Evolutionary conservation across 2,888 invertebrate genomes (phyloP), one percentile per base, ranked within the genome.

Genomic region (Cyclophora punctaria): DNA sequence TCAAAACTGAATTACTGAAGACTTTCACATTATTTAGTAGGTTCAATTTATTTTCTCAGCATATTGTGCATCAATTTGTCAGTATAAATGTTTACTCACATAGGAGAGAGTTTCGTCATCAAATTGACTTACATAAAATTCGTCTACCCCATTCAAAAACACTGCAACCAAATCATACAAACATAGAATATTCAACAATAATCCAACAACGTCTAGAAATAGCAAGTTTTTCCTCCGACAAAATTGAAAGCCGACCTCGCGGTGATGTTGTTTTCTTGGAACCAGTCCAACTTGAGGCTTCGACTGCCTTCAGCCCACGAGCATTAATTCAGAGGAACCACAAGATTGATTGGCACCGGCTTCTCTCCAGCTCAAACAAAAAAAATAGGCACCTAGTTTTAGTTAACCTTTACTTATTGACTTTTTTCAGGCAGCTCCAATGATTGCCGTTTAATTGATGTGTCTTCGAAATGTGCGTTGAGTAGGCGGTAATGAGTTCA

Each of bases 381-480:
- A 60, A 61, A 55, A 37, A 20, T 20, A 20, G 48, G 46, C 52
- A 58, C 55, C 57, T 37, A 37, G 37, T 64, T 67, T 59, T 62
- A 58, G 56, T 51, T 50, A 51, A 5, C 37, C 51, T 48, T 55
- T 51, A 50, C 61, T 69, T 61, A 63, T 64, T 67, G 68, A 63
- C 64, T 63, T 65, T 59, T 61, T 51, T 5, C 37, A 37, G 4
- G 37, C 4, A 37, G 4, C 5, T 37, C 4, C 37, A 37, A 37
- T 37, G 37, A 37, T 37, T 5, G 4, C 5, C 5, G 37, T 37
- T 37, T 37, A 5, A 37, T 37, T 4, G 37, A 37, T 37, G 37
- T 37, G 37, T 4, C 37, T 37, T 37, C 37, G 2, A 37, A 5
- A 37, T 5, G 37, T 5, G 37, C 4, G 4, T 1, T 37, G n/a